A percentile compares a stretch with the other conserved stretches of the same genome.
Conservation (phyloP, 2,113 vertebrate genomes). For the Chlorodrepanis virens region DNA sequence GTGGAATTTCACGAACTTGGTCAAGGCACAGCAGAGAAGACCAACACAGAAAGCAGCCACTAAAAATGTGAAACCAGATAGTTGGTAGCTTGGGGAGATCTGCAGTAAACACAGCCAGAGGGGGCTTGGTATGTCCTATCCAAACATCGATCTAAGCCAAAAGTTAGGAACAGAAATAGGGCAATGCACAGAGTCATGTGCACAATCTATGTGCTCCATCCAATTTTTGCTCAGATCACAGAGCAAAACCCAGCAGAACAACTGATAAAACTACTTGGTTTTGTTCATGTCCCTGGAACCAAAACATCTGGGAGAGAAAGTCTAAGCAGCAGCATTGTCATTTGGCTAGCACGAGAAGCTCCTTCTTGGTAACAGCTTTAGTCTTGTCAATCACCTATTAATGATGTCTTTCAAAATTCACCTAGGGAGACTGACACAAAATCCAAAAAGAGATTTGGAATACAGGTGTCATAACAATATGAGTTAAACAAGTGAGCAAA, state of each 20-base stretch:
- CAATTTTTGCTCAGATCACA: background rate
- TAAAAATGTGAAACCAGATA: background rate
- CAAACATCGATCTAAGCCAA: background rate
- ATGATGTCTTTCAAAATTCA: constrained; percentile 40
- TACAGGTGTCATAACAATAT: constrained; percentile 54
- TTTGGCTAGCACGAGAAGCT: background rate
- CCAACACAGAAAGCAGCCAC: background rate
- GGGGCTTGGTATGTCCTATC: background rate
- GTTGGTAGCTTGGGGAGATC: background rate
- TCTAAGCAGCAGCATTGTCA: background rate
- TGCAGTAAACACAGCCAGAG: background rate
- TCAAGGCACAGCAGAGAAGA: background rate
- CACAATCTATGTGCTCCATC: background rate
- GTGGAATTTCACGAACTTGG: background rate
- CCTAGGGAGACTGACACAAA: constrained; percentile 34
- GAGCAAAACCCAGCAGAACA: background rate
- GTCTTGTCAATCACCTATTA: constrained; percentile 23
- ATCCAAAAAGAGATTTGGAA: constrained; percentile 41
- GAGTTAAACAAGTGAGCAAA: constrained; percentile 10
- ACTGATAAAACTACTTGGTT: background rate
- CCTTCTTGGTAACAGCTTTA: background rate
- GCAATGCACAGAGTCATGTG: background rate
- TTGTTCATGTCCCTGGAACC: background rate
- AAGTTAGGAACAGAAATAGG: background rate
- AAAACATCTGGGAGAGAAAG: background rate